Conservation (phyloP, 2,797 vertebrate species). For the Acanthopagrus latus region DNA sequence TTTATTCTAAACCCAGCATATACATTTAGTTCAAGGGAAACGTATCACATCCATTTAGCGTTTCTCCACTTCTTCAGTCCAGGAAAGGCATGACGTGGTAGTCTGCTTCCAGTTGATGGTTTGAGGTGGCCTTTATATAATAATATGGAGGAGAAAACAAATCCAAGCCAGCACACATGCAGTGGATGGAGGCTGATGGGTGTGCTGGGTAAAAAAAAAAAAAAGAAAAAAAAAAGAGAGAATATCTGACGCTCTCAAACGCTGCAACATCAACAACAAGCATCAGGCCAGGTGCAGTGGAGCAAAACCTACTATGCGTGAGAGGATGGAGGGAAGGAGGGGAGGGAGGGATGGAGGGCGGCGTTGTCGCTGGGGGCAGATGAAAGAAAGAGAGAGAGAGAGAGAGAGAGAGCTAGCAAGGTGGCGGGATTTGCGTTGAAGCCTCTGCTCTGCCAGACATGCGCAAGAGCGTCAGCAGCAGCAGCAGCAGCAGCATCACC, state of each 20-base stretch:
- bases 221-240: too few relatives aligned
- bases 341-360: conserved; percentile 11
- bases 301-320: conserved; percentile 69
- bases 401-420: conserved; percentile 36
- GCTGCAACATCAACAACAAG: conserved; percentile 65
- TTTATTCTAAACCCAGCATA: background rate
- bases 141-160: conserved; percentile 28
- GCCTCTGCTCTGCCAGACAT: conserved; percentile 79
- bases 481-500: conserved; percentile 50
- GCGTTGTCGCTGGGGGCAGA: conserved; percentile 60
- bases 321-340: conserved; percentile 8
- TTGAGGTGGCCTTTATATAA: background rate
- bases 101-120: background rate
- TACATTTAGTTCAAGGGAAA: background rate
- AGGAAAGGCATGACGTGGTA: background rate
- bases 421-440: conserved; percentile 71
- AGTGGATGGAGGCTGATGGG: conserved; percentile 11
- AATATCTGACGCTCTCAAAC: conserved; percentile 12
- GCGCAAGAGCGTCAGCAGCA: conserved; percentile 83
- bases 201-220: conserved; percentile 8
- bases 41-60: background rate
- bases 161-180: conserved; percentile 22
- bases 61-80: background rate
- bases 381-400: conserved; percentile 40
- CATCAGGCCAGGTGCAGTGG: conserved; percentile 80